A percentile compares a stretch with the other conserved stretches of the same genome.
phyloP scores from a whole-genome alignment of 2,888 invertebrate genomes.

The Ecliptopera silaceata region DNA sequence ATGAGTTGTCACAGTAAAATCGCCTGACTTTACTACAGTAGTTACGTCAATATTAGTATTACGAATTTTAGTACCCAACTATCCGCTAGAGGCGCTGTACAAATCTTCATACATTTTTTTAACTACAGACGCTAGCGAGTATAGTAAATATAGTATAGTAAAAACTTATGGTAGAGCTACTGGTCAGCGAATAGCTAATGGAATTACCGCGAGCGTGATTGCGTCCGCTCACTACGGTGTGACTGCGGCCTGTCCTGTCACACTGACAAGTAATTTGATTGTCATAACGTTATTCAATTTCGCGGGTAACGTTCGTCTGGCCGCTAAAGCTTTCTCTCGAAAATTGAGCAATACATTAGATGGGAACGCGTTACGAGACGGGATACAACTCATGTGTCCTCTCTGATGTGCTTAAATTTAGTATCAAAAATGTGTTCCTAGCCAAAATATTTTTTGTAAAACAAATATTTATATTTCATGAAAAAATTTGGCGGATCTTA shows the following conservation, averaged over 20 bases:
- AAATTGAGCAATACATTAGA: background rate
- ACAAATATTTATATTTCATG: no score
- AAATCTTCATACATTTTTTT: no score
- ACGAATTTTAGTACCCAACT: no score
- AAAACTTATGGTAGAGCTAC: no score
- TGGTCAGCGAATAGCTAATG: conserved; percentile 43
- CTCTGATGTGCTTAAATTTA: background rate
- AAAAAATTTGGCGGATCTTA: background rate
- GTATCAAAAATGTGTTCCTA: background rate
- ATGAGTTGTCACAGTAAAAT: no score
- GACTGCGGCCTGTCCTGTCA: conserved; percentile 2
- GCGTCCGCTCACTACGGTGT: conserved; percentile 9
- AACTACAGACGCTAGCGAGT: no score
- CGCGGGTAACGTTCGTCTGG: conserved; percentile 4
- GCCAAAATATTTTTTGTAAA: background rate
- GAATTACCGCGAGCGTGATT: conserved; percentile 28
- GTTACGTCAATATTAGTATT: no score
- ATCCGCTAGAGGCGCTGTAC: no score
- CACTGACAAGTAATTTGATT: conserved; percentile 13
- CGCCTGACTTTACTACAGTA: no score
- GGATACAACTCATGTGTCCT: background rate
- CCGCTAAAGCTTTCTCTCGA: conserved; percentile 3
- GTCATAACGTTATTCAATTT: conserved; percentile 17
- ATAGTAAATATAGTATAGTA: no score
- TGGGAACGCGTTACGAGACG: background rate